phyloP scores from a whole-genome alignment of 2,113 vertebrate genomes.

The Seriola aureovittata region DNA sequence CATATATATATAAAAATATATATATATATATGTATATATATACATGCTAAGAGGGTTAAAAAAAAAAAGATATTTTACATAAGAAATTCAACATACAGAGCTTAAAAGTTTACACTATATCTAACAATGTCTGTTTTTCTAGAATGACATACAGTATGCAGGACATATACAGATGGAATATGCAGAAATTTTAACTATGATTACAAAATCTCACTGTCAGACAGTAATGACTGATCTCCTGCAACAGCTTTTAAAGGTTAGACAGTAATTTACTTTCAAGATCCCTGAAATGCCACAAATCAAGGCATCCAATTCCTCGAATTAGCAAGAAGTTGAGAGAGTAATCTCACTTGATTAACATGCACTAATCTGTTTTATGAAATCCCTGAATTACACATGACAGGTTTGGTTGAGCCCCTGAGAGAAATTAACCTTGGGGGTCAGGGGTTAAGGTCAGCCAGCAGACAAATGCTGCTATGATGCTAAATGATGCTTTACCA shows the following conservation, averaged over 20 bases:
- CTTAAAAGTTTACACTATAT: not conserved
- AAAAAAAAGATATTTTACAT: not conserved
- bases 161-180: not conserved
- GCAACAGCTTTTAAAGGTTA: not conserved
- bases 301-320: not conserved
- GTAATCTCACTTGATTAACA: slow-evolving; percentile 13
- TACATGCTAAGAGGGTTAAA: not conserved
- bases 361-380: slow-evolving; percentile 6
- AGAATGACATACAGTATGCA: not conserved
- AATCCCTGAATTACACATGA: slow-evolving; percentile 5
- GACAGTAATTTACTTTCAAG: not conserved
- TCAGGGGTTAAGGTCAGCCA: not conserved
- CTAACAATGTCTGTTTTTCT: not conserved
- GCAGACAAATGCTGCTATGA: not conserved
- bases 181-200: not conserved
- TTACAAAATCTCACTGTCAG: not conserved
- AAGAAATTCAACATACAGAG: not conserved
- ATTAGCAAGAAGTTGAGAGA: not conserved
- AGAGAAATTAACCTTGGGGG: not conserved
- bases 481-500: not conserved
- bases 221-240: not conserved
- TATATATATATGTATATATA: no score
- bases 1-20: no score
- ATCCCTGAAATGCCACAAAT: not conserved
- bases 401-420: not conserved